Percentiles rank a stretch among this genome's conserved stretches.
Conservation (phyloP, 2,888 invertebrate species). For the Yponomeuta plumbellus region DNA sequence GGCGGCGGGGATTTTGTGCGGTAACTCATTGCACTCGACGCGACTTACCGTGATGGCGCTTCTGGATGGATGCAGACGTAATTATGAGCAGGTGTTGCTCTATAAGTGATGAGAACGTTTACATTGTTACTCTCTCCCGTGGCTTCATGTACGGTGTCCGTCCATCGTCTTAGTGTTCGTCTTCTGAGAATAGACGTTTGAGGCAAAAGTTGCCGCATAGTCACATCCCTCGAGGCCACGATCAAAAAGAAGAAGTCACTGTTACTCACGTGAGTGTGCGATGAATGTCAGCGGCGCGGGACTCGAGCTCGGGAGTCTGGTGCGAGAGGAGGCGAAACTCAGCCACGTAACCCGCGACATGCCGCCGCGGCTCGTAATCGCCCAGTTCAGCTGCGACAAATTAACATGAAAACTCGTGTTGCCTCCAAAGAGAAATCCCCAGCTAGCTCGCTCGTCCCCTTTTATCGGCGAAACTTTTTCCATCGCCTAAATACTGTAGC, state of each 20-base stretch:
- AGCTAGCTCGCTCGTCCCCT: not conserved
- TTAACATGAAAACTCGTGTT: not conserved
- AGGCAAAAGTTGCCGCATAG: no score
- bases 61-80: not conserved
- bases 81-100: not conserved
- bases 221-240: no score
- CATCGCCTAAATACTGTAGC: conserved; percentile 17
- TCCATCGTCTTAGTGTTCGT: no score
- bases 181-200: no score
- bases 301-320: conserved; percentile 93
- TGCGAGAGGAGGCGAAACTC: conserved; percentile 95
- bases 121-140: not conserved
- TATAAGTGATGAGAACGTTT: not conserved
- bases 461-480: not conserved
- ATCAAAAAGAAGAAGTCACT: no score
- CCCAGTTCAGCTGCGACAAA: conserved; percentile 89
- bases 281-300: conserved; percentile 91
- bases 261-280: conserved; percentile 87
- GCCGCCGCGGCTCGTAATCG: conserved; percentile 92
- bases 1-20: conserved; percentile 14
- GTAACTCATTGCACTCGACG: conserved; percentile 5
- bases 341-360: conserved; percentile 93
- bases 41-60: not conserved
- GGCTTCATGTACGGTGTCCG: no score
- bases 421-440: not conserved